Conservation (phyloP, 2,113 vertebrate genomes). For the Myotis davidii region DNA sequence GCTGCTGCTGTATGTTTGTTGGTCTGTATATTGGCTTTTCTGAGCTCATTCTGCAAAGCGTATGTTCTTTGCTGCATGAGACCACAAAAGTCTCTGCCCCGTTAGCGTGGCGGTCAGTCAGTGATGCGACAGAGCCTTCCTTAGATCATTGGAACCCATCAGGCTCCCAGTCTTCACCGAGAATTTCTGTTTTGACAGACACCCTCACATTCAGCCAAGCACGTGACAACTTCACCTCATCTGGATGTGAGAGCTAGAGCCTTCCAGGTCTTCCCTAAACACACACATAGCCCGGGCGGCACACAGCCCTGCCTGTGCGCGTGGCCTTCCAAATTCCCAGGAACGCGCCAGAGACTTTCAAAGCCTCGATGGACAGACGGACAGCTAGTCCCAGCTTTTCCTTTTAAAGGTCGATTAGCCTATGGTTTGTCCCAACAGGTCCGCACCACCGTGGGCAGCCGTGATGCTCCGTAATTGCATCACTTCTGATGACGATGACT, state of each 20-base stretch:
- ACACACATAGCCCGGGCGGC: too few species aligned
- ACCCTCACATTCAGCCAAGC: background rate
- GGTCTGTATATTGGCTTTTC: background rate
- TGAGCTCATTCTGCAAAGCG: background rate
- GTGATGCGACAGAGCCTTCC: background rate
- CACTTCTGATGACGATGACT: background rate
- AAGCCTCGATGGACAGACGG: background rate
- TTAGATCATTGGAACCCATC: background rate
- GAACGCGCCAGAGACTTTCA: background rate
- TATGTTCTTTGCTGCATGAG: background rate
- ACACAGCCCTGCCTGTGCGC: background rate
- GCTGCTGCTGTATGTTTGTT: background rate
- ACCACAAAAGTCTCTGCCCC: background rate
- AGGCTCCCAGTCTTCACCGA: background rate
- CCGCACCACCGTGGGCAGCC: background rate
- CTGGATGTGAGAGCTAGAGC: too few species aligned
- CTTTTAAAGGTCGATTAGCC: background rate
- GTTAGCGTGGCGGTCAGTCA: background rate
- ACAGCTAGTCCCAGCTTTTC: background rate
- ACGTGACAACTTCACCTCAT: background rate
- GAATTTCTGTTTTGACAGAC: background rate
- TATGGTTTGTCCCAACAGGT: background rate
- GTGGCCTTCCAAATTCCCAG: background rate
- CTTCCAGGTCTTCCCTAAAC: background rate
- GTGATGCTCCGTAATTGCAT: background rate